Conservation (phyloP, 2,888 invertebrate species). For the Orthonevra nobilis region DNA sequence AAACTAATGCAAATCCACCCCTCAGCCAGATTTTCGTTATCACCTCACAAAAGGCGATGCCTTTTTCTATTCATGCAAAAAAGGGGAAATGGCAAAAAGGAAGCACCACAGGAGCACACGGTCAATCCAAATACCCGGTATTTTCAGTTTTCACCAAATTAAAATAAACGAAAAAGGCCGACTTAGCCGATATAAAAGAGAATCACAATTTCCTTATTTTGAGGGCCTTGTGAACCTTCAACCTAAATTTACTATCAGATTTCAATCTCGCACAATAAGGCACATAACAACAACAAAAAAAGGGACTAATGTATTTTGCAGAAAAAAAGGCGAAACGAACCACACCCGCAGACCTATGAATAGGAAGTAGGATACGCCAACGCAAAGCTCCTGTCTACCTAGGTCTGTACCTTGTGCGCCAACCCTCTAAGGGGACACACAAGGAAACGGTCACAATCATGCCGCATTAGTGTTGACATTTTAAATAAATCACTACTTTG, state of each 20-base stretch:
- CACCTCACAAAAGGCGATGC: conserved; percentile 25
- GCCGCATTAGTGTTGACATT: conserved; percentile 64
- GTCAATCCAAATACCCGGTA: too few species aligned
- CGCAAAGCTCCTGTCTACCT: conserved; percentile 12
- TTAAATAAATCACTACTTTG: conserved; percentile 68
- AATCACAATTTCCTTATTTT: conserved; percentile 11
- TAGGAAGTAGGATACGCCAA: not conserved
- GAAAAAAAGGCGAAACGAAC: conserved; percentile 8
- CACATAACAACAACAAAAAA: conserved; percentile 1
- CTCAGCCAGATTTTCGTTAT: conserved; percentile 26
- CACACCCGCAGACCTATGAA: too few species aligned
- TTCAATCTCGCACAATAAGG: conserved; percentile 22
- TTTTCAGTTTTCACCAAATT: conserved; percentile 66
- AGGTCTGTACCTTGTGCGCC: conserved; percentile 28
- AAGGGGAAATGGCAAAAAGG: too few species aligned
- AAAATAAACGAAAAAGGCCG: conserved; percentile 45
- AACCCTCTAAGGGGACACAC: too few species aligned
- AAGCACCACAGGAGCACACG: too few species aligned
- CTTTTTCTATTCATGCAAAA: not conserved
- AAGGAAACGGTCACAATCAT: conserved; percentile 31
- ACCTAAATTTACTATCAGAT: conserved; percentile 53
- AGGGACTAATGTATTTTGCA: conserved; percentile 38
- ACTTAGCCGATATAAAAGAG: conserved; percentile 15
- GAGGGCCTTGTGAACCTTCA: conserved; percentile 24
- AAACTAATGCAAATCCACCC: conserved; percentile 46